A percentile compares a stretch with the other conserved stretches of the same genome.
Evolutionary conservation across 2,888 invertebrate genomes (phyloP).

Genomic region (Anarsia innoxiella): DNA sequence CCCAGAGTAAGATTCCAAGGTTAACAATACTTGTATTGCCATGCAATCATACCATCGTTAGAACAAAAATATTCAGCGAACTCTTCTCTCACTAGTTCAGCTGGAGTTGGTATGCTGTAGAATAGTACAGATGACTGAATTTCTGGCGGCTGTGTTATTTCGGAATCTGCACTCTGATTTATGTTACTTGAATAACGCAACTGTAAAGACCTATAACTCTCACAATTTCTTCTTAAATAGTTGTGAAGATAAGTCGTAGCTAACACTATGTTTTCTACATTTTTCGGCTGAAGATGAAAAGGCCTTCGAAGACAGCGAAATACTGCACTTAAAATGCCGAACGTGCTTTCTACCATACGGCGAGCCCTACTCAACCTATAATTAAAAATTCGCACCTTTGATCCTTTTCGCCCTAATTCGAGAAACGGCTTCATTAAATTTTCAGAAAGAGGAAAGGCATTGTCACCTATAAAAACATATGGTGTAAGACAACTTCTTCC

Average conservation of each 20-base stretch:
- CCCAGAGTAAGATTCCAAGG: no score
- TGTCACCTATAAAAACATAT: no score
- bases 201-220: constrained; percentile 20
- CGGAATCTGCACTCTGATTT: constrained; percentile 19
- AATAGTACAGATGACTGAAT: no score
- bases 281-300: constrained; percentile 17
- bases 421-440: no score
- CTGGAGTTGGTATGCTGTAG: no score
- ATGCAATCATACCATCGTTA: constrained; percentile 21
- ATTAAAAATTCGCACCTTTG: no score
- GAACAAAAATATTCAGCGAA: constrained; percentile 22
- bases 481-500: no score
- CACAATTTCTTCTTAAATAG: constrained; percentile 22
- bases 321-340: constrained; percentile 14
- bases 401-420: no score
- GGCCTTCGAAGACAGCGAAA: constrained; percentile 22
- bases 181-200: no score
- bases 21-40: constrained; percentile 20
- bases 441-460: no score
- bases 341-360: no score
- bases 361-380: no score
- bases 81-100: constrained; percentile 22
- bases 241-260: constrained; percentile 21
- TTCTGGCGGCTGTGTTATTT: constrained; percentile 19
- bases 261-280: constrained; percentile 20